Evolutionary conservation across 2,888 invertebrate species (phyloP), one percentile per base, ranked within the genome.

Genomic region (Hirudinaria manillensis): DNA sequence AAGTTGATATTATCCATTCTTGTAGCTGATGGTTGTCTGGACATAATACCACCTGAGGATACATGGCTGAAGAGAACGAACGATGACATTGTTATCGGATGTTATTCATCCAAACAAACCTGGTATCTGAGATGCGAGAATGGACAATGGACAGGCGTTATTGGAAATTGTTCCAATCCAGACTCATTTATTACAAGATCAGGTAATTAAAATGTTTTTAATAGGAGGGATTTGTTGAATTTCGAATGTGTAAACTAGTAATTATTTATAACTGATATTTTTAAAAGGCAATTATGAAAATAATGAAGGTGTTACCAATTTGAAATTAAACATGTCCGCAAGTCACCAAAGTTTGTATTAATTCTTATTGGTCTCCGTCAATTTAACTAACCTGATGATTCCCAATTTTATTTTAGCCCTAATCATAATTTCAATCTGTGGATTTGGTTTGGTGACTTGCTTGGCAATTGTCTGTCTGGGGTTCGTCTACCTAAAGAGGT

Each of bases 131-230:
- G 56, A 32, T 78, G 78, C 56, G 74, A 70, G 10, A 45, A 32
- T 24, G 36, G 74, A 3, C 71, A 70, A 19, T 78, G 78, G 78
- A 45, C 36, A 10, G 78, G 78, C 4, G 74, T 68, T 68, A n/a
- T 77, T 36, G 78, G 77, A 61, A 78, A 77, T 75, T 78, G 78
- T 72, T 72, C 77, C 45, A 72, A 53, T 16, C 61, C 61, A 1
- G 24, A 61, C 61, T 29, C 61, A 61, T 61, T 61, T 61, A 27
- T 61, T 61, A 27, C 61, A 27, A 27, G 29, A 61, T 29, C 61
- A 21, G 29, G 61, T 27, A 61, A 27, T 21, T n/a, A n/a, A n/a
- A n/a, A n/a, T n/a, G n/a, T n/a, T n/a, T n/a, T n/a, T n/a, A n/a
- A n/a, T n/a, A n/a, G n/a, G 6, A 56, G 13, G n/a, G 2, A 61